Conservation (phyloP, 1,140 invertebrate genomes). For the Myzus persicae region DNA sequence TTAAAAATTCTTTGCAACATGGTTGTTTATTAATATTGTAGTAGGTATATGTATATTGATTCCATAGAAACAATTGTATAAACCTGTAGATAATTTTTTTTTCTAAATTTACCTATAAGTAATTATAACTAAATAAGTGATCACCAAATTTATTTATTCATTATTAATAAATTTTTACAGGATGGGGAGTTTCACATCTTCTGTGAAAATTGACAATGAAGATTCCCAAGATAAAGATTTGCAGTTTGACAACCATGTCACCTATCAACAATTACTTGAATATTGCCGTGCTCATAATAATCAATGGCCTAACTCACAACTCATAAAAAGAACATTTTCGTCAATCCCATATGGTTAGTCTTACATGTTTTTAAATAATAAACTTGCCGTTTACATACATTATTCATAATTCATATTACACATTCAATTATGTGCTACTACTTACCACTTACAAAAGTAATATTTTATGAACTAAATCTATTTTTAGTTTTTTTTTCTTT, state of each 20-base stretch:
- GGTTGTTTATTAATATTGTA: background rate
- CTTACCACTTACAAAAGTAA: background rate
- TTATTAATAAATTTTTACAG: slow-evolving; percentile 64
- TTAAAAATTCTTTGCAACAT: background rate
- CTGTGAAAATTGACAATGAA: slow-evolving; percentile 73
- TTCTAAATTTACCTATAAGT: background rate
- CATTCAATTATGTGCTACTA: background rate
- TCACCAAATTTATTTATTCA: background rate
- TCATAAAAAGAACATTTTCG: slow-evolving; percentile 66
- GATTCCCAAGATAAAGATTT: slow-evolving; percentile 73
- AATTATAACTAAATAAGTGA: background rate
- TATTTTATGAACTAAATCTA: background rate
- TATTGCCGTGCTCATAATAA: slow-evolving; percentile 66
- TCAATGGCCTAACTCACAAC: slow-evolving; percentile 64
- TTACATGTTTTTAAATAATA: background rate
- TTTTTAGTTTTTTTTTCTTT: background rate
- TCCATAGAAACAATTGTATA: slow-evolving; percentile 36
- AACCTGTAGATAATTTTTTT: background rate
- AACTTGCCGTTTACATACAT: background rate
- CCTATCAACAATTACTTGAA: slow-evolving; percentile 67
- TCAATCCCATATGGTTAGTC: slow-evolving; percentile 32
- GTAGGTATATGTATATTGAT: background rate
- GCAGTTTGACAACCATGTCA: slow-evolving; percentile 67
- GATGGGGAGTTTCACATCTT: slow-evolving; percentile 78
- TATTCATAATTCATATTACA: background rate